A percentile compares a stretch with the other conserved stretches of the same genome.
phyloP scores from a whole-genome alignment of 2,888 invertebrate species.

The Plagodis pulveraria region DNA sequence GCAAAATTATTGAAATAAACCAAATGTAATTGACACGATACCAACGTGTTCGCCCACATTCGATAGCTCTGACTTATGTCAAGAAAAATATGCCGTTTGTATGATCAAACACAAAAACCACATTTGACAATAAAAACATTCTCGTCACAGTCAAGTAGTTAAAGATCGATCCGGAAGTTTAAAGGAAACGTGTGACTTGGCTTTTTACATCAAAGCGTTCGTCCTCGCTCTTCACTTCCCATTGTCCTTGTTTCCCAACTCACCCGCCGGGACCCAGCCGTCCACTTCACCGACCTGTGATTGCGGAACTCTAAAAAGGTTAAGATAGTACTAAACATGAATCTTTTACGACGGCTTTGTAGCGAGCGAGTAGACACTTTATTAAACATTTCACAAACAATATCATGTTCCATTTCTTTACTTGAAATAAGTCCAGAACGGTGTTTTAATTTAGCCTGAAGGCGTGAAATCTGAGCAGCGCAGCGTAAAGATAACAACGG shows the following conservation, averaged over 20 bases:
- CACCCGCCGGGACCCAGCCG: slow-evolving; percentile 15
- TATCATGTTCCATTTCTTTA: slow-evolving; percentile 45
- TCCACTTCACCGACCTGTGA: slow-evolving; percentile 25
- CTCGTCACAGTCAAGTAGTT: slow-evolving; percentile 12
- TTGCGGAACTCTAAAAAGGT: slow-evolving; percentile 37
- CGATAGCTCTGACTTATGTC: too few relatives aligned
- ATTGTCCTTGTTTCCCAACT: slow-evolving; percentile 30
- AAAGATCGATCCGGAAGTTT: slow-evolving; percentile 28
- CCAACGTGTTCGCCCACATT: too few relatives aligned
- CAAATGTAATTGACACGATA: too few relatives aligned
- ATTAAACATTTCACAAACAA: slow-evolving; percentile 48
- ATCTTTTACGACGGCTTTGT: slow-evolving; percentile 50
- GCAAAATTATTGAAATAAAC: too few relatives aligned
- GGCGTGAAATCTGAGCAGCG: slow-evolving; percentile 53
- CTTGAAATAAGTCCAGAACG: slow-evolving; percentile 46
- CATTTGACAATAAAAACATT: background rate
- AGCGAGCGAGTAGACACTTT: slow-evolving; percentile 38
- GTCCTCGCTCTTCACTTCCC: slow-evolving; percentile 27
- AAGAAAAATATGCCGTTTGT: too few relatives aligned
- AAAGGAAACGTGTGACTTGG: slow-evolving; percentile 28
- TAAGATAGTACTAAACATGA: slow-evolving; percentile 48
- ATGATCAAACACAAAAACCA: too few relatives aligned
- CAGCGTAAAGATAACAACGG: slow-evolving; percentile 66
- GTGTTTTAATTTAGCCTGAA: slow-evolving; percentile 66
- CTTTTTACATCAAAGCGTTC: slow-evolving; percentile 32